Evolutionary conservation across 2,888 invertebrate species (phyloP), one percentile per base, ranked within the genome.

Genomic region (Caradrina clavipalpis): DNA sequence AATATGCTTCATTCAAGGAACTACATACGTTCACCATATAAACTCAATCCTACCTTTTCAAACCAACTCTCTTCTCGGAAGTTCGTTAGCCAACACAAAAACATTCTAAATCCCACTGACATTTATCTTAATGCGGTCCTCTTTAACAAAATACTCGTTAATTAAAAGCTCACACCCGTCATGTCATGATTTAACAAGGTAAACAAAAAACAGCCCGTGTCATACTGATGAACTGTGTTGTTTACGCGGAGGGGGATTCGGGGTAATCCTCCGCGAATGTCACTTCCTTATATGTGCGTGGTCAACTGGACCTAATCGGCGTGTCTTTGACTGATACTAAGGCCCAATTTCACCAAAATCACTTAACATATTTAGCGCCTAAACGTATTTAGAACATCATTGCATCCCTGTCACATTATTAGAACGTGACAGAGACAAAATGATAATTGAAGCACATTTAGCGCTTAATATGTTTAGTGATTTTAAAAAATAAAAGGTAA

Each of bases 191-290:
- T 54, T 75, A 50, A 72, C 61, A 21, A 26, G 54, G 78, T 42
- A 58, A 53, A 70, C 61, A 73, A 79, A 73, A 76, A 68, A 49
- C 35, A 19, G 35, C 13, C 21, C 39, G n/a, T 76, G 68, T 80
- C 74, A 73, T 19, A 15, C 54, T 59, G 47, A 79, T 75, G 76
- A 53, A 69, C 76, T 45, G 56, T 26, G 45, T 71, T 72, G 73
- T 77, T 71, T 65, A 62, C 72, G 59, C 35, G 54, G 15, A 22
- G 15, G 54, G 26, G 13, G 59, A 39, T 42, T 60, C 17, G 35
- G 42, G 58, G 21, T 77, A 81, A 78, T 72, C 61, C 64, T 13
- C 47, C 8, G 35, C 22, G 2, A 54, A 50, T 69, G 63, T 31
- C 66, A 69, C 55, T 65, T 66, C 67, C 51, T 56, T 50, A 55